Evolutionary conservation across 1,140 invertebrate genomes (phyloP).

Genomic region (Melanaphis sacchari): DNA sequence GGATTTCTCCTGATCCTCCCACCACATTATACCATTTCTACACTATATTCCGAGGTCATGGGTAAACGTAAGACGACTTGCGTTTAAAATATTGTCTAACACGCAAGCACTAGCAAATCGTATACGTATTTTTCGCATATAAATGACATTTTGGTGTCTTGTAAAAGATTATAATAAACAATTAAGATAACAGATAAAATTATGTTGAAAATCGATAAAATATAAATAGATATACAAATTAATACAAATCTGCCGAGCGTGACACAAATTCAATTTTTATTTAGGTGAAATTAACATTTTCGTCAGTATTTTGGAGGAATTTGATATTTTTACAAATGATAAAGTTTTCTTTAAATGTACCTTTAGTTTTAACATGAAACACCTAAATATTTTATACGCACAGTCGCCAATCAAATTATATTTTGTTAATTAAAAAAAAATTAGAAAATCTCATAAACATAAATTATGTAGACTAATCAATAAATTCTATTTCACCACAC

Average conservation of each 20-base stretch:
- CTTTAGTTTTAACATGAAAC: not conserved
- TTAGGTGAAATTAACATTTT: not conserved
- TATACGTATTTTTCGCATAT: not conserved
- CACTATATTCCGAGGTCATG: not conserved
- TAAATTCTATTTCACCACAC: not conserved
- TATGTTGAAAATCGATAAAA: not conserved
- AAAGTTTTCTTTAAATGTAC: not conserved
- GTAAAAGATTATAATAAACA: not conserved
- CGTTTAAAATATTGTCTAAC: not conserved
- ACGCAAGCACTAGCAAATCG: not conserved
- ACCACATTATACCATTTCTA: too few species aligned
- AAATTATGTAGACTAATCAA: not conserved
- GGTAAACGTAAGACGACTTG: not conserved
- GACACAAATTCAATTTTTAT: not conserved
- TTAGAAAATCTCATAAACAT: not conserved
- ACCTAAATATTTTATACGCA: not conserved
- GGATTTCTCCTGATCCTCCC: slow-evolving; percentile 25
- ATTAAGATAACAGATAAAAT: not conserved
- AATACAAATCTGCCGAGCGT: not conserved
- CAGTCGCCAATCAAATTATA: not conserved
- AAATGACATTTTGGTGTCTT: not conserved
- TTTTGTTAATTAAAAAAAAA: not conserved
- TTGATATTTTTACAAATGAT: not conserved
- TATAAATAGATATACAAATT: not conserved
- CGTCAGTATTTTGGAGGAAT: not conserved